phyloP scores from a whole-genome alignment of 2,888 invertebrate genomes.

The Gasteruption jaculator region DNA sequence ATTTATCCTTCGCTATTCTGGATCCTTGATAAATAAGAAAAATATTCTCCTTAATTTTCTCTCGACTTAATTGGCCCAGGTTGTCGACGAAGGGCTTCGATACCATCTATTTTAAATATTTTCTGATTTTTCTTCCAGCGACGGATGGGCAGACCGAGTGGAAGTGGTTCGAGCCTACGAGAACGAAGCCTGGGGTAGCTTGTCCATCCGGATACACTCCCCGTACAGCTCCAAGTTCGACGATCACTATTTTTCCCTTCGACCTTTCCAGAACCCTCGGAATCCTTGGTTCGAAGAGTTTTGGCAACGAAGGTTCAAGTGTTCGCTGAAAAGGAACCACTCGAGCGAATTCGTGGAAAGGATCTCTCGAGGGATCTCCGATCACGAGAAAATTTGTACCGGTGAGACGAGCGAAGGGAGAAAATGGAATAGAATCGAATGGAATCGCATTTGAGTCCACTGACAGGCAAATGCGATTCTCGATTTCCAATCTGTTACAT shows the following conservation, averaged over 20 bases:
- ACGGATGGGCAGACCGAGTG: conserved; percentile 72
- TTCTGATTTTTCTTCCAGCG: conserved; percentile 51
- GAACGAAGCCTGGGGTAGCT: conserved; percentile 64
- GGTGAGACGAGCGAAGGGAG: too few species aligned
- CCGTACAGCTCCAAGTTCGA: conserved; percentile 65
- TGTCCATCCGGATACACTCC: conserved; percentile 73
- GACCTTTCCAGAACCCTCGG: conserved; percentile 60
- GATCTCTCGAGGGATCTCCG: conserved; percentile 20
- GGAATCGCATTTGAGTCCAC: too few species aligned
- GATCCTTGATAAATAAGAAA: background rate
- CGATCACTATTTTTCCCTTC: conserved; percentile 63
- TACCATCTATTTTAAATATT: background rate
- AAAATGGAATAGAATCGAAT: background rate
- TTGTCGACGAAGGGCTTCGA: too few species aligned
- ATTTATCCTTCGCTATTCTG: conserved; percentile 1
- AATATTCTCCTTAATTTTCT: conserved; percentile 4
- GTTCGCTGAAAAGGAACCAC: too few species aligned
- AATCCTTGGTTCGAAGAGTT: conserved; percentile 77
- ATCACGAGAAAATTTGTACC: conserved; percentile 19
- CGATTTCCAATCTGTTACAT: too few species aligned
- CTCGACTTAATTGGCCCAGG: too few species aligned
- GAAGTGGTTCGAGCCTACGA: conserved; percentile 70
- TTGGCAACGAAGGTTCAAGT: conserved; percentile 71
- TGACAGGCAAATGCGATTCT: too few species aligned
- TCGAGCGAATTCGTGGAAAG: conserved; percentile 16